Conservation (phyloP, 2,888 invertebrate genomes). For the Nemotelus nigrinus region DNA sequence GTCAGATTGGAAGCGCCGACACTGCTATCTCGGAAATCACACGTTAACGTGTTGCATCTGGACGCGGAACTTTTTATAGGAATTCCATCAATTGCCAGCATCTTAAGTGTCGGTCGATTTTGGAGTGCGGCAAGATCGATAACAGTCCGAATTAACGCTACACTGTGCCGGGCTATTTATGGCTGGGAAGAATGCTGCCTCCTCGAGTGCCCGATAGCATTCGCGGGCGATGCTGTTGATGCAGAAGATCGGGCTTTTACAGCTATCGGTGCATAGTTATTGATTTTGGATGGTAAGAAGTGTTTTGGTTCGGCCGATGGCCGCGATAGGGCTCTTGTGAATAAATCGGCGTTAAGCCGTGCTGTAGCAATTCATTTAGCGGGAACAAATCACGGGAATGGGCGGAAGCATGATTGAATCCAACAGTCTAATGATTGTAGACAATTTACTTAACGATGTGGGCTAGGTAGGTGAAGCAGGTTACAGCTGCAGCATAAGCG, state of each 20-base stretch:
- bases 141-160: not conserved
- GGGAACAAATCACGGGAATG: too few species aligned
- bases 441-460: too few species aligned
- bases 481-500: too few species aligned
- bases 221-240: not conserved
- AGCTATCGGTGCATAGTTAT: not conserved
- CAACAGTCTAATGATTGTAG: too few species aligned
- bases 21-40: constrained; percentile 5
- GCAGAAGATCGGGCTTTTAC: not conserved
- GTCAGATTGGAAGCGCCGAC: constrained; percentile 19
- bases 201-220: not conserved
- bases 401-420: too few species aligned
- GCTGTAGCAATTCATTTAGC: not conserved
- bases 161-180: not conserved
- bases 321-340: too few species aligned
- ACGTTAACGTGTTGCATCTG: constrained; percentile 1
- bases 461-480: too few species aligned
- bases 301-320: too few species aligned
- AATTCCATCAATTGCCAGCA: not conserved
- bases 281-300: not conserved
- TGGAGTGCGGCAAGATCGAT: not conserved
- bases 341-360: too few species aligned
- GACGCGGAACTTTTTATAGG: not conserved
- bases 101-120: constrained; percentile 9
- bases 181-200: not conserved